Evolutionary conservation across 2,797 vertebrate species (phyloP).

Genomic region (Acipenser ruthenus): DNA sequence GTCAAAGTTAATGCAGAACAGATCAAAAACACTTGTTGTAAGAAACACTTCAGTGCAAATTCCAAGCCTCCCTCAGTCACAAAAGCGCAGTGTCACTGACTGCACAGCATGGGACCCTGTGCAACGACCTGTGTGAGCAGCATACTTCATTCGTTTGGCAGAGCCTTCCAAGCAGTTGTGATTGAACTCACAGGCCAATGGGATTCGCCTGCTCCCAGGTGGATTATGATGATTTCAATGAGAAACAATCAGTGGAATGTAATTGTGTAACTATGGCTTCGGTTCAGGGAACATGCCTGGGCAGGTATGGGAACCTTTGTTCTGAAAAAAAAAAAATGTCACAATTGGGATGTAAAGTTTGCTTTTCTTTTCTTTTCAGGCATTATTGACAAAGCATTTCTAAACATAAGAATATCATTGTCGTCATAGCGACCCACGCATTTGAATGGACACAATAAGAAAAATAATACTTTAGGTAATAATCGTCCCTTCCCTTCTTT

Average conservation of each 20-base stretch:
- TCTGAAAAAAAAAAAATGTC: not conserved
- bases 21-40: not conserved
- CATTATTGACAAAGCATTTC: no score
- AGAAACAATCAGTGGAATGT: conserved; percentile 32
- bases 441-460: no score
- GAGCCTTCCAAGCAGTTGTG: conserved; percentile 7
- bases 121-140: conserved; percentile 1
- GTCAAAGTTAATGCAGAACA: not conserved
- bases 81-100: conserved; percentile 7
- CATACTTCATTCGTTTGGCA: conserved; percentile 11
- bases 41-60: not conserved
- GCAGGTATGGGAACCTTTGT: conserved; percentile 14
- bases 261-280: conserved; percentile 4
- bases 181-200: conserved; percentile 5
- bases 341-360: no score
- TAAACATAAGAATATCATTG: no score
- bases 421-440: no score
- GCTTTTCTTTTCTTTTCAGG: no score
- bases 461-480: no score
- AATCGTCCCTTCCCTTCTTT: no score
- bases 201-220: conserved; percentile 13
- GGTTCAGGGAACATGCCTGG: conserved; percentile 18
- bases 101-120: conserved; percentile 7
- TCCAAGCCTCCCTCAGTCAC: not conserved
- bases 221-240: conserved; percentile 18